Conservation (phyloP, 2,888 invertebrate species). For the Phortica magna region DNA sequence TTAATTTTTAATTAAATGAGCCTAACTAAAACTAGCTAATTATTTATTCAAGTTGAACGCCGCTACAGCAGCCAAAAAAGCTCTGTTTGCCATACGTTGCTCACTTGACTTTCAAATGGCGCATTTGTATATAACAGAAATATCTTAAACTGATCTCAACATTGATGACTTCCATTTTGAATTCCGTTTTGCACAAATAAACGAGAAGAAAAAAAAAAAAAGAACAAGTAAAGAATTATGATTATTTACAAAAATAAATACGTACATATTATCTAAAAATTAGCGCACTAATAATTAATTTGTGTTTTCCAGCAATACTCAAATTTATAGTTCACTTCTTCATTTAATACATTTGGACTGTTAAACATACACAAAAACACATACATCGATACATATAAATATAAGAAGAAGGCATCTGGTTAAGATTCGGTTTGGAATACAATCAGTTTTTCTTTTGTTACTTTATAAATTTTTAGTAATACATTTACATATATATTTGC, state of each 20-base stretch:
- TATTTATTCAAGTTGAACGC: neutral
- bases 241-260: conserved; percentile 13
- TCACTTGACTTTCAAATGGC: neutral
- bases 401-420: neutral
- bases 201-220: neutral
- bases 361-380: too few species aligned
- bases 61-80: conserved; percentile 1
- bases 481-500: neutral
- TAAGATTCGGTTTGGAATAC: neutral
- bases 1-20: neutral
- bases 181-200: too few species aligned
- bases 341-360: neutral
- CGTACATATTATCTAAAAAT: neutral
- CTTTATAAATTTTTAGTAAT: neutral
- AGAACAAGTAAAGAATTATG: too few species aligned
- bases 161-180: too few species aligned
- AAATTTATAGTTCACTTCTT: neutral
- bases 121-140: neutral
- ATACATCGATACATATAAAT: neutral
- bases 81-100: neutral
- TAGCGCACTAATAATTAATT: neutral
- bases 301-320: neutral
- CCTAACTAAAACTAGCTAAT: conserved; percentile 26
- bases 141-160: neutral
- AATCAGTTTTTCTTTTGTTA: neutral